phyloP scores from a whole-genome alignment of 2,888 invertebrate species.

The Orthonevra nobilis region DNA sequence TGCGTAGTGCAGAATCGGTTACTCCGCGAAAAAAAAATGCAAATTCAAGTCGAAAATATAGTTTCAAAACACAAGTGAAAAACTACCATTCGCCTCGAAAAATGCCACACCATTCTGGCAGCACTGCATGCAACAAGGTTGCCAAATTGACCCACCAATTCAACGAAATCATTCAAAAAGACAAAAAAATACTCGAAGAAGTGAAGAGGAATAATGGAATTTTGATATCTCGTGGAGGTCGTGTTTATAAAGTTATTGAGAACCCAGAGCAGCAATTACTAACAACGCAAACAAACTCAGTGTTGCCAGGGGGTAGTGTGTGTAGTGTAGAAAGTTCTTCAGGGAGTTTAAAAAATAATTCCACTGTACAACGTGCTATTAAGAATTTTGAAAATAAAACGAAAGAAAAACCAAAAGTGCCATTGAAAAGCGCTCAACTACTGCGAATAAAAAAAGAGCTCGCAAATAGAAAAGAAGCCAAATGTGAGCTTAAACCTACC shows the following conservation, averaged over 20 bases:
- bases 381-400: conserved; percentile 76
- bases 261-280: conserved; percentile 65
- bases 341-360: conserved; percentile 77
- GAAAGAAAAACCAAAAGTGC: conserved; percentile 77
- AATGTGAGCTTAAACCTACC: conserved; percentile 16
- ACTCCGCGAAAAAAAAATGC: conserved; percentile 47
- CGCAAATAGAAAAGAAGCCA: conserved; percentile 61
- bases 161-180: conserved; percentile 83
- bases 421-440: conserved; percentile 76
- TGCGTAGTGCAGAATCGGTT: conserved; percentile 42
- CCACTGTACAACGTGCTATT: conserved; percentile 75
- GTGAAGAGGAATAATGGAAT: conserved; percentile 83
- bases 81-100: conserved; percentile 75
- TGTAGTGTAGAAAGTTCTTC: conserved; percentile 32
- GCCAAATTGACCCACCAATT: conserved; percentile 86
- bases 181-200: conserved; percentile 80
- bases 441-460: conserved; percentile 77
- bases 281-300: conserved; percentile 16
- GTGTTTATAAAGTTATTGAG: conserved; percentile 79
- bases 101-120: conserved; percentile 71
- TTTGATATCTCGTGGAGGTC: conserved; percentile 78
- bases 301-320: too few relatives aligned
- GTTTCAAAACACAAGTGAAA: conserved; percentile 79
- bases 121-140: conserved; percentile 81
- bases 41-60: conserved; percentile 76